These are phyloP conservation scores for Dysidea cf. avara DNA, from an alignment of 37 sponge, comb jelly and placozoan species.

Conservation along the genomic window DNA sequence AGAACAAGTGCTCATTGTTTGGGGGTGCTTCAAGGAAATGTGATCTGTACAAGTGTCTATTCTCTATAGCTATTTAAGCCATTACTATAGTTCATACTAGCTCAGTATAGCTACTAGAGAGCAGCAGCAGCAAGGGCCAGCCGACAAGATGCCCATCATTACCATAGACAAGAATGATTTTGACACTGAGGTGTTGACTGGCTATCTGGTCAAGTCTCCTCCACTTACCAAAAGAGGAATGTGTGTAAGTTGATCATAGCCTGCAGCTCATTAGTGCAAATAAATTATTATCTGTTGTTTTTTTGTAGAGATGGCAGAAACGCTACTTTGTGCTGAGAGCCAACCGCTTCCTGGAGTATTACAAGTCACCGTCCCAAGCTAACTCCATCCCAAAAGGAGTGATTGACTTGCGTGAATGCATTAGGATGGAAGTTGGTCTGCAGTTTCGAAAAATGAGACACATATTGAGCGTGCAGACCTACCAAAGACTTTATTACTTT, in stretches of 20 bases:
- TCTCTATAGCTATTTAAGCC: too few relatives aligned
- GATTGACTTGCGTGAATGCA: conserved; percentile 73
- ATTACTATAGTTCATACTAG: too few relatives aligned
- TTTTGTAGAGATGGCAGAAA: conserved; percentile 66
- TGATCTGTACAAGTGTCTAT: too few relatives aligned
- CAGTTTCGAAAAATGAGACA: conserved; percentile 52
- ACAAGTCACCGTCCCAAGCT: conserved; percentile 40
- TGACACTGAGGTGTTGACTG: conserved; percentile 46
- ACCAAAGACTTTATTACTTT: conserved; percentile 67
- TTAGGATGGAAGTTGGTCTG: conserved; percentile 66
- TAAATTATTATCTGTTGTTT: background rate
- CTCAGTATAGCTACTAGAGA: too few relatives aligned
- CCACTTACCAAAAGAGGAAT: conserved; percentile 56
- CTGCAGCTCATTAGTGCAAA: too few relatives aligned
- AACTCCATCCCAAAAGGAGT: conserved; percentile 35
- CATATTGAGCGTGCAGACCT: conserved; percentile 59
- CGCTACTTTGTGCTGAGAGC: conserved; percentile 62
- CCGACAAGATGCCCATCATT: too few relatives aligned
- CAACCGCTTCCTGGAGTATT: conserved; percentile 51
- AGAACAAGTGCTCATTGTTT: too few relatives aligned
- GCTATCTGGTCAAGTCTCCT: conserved; percentile 48
- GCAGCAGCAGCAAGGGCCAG: too few relatives aligned
- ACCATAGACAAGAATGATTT: too few relatives aligned
- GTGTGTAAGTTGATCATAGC: conserved; percentile 53
- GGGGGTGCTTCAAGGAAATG: too few relatives aligned